phyloP scores from a whole-genome alignment of 2,888 invertebrate genomes.

The Xanthostigma xanthostigma region DNA sequence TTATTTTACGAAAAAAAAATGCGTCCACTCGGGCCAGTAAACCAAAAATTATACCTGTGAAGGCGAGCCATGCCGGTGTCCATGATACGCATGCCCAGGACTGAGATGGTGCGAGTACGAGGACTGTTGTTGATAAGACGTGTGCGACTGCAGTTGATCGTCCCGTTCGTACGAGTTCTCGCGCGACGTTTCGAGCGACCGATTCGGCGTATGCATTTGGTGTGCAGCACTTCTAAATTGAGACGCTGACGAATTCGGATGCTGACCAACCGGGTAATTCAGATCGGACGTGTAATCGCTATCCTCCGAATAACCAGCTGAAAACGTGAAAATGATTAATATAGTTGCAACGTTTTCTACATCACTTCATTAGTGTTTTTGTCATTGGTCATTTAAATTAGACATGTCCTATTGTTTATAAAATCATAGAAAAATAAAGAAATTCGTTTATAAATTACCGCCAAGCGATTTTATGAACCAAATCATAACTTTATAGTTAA shows the following conservation, averaged over 20 bases:
- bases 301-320: constrained; percentile 91
- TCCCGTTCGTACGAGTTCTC: constrained; percentile 76
- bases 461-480: too few relatives aligned
- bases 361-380: too few relatives aligned
- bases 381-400: too few relatives aligned
- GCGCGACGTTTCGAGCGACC: constrained; percentile 62
- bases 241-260: constrained; percentile 82
- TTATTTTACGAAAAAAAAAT: too few relatives aligned
- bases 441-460: too few relatives aligned
- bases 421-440: too few relatives aligned
- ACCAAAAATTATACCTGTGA: constrained; percentile 14
- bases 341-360: too few relatives aligned
- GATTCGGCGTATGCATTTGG: constrained; percentile 62
- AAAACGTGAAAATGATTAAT: constrained; percentile 19
- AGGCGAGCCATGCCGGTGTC: constrained; percentile 14
- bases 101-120: constrained; percentile 20
- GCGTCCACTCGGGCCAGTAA: too few relatives aligned
- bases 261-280: constrained; percentile 81
- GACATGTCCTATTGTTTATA: too few relatives aligned
- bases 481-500: too few relatives aligned
- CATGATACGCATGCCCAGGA: constrained; percentile 21
- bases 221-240: constrained; percentile 70
- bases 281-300: constrained; percentile 94
- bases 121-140: constrained; percentile 19
- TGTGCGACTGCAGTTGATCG: constrained; percentile 30